Base-by-base conservation (phyloP, 2,797 vertebrate genomes). In the Cebuella pygmaea region DNA sequence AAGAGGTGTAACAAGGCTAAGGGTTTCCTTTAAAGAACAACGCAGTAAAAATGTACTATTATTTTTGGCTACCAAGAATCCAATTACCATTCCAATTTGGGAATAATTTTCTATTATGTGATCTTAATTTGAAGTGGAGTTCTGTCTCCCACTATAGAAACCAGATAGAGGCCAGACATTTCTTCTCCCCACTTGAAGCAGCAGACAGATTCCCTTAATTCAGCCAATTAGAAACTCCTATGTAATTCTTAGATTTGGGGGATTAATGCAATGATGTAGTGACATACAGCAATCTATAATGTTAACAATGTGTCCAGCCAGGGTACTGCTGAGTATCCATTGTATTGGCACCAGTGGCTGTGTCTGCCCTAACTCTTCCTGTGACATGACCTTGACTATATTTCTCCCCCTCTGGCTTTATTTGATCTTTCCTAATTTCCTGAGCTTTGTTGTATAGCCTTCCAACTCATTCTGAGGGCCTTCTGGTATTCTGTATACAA, bases 81-180 rank as follows among this genome's bases (percentile, higher is more conserved):
- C 5, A 80, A 39, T 70, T n/a, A 52, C 22, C n/a, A n/a, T 84
- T 92, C 30, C 3, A 82, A 27, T 82, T 80, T 84, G 4, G 14
- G 20, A 19, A 27, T 8, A 67, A 78, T 96, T 33, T 12, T 1
- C 75, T 89, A 11, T 70, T 86, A 33, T 70, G 12, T 52, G 15
- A 5, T 87, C 27, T 91, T 92, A 91, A 14, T 75, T 93, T 76
- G 48, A 85, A 36, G 6, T 26, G 83, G 17, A 90, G 1, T 13
- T 94, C 46, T 94, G 10, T 90, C 9, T 96, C 36, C 36, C 24
- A 79, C 41, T 74, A 33, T 76, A 55, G 57, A 93, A 96, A 76
- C 72, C 41, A 33, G 52, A 92, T 27, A 75, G 1, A 20, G 26
- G 55, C 39, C 19, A 61, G 30, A 55, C 13, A 52, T 52, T 86